Base-by-base conservation (phyloP, 1,140 invertebrate species). In the Hestina assimilis region DNA sequence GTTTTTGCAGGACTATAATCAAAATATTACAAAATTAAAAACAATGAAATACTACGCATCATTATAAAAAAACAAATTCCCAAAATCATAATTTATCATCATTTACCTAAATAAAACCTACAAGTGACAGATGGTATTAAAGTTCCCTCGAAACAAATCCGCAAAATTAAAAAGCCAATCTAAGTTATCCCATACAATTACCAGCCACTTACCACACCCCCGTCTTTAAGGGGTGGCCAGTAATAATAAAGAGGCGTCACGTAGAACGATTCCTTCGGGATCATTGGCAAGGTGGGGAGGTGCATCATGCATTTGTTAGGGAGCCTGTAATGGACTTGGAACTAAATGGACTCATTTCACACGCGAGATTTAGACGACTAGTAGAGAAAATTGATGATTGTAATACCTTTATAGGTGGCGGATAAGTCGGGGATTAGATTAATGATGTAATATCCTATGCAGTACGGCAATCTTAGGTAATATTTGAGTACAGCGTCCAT, bases 131-230 rank as follows among this genome's bases (percentile, higher is more conserved):
- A 9, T 38, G 26, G 40, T 48, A 61, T 56, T 60, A 46, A 42
- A 59, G 21, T 55, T 59, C 40, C 46, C 62, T 50, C 63, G 40
- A 42, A 66, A 72, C 59, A 73, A 77, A 73, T 75, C 69, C 61
- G 45, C 59, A 47, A 70, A 75, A 84, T 84, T 84, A 84, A 82
- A 79, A 81, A 79, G 68, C 74, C 75, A 84, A 84, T 84, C 81
- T 82, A 84, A 84, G 77, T 84, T 84, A 82, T 84, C 77, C 79
- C 74, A 82, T 81, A 77, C 75, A 84, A 84, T 82, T 82, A 82
- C 75, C 60, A 68, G 73, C 61, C 75, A 84, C 77, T 84, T 81
- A 78, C 74, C 75, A 74, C 81, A 59, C 75, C 81, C 77, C 62
- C 45, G 40, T 40, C 46, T 38, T 75, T 69, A 71, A 63, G 63